phyloP scores from a whole-genome alignment of 2,797 vertebrate genomes.

The Phrynocephalus forsythii region DNA sequence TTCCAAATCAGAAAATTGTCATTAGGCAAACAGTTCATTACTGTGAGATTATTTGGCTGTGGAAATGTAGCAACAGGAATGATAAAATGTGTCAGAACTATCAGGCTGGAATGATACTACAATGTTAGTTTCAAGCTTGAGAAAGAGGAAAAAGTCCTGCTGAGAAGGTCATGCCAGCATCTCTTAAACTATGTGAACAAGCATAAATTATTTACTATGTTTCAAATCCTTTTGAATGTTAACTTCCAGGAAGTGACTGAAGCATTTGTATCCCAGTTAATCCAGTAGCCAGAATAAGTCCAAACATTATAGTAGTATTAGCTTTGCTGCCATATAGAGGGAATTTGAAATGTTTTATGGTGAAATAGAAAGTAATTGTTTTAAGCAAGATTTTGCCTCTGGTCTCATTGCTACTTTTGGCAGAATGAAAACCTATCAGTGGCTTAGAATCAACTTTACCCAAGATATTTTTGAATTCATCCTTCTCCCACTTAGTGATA shows the following conservation, averaged over 20 bases:
- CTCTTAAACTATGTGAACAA: slow-evolving; percentile 31
- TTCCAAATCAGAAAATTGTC: slow-evolving; percentile 34
- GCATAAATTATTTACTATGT: slow-evolving; percentile 39
- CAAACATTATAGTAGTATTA: slow-evolving; percentile 5
- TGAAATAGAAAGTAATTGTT: neutral
- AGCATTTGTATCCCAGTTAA: slow-evolving; percentile 35
- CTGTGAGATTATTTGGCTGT: slow-evolving; percentile 2
- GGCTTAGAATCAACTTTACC: neutral
- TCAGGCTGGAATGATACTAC: slow-evolving; percentile 24
- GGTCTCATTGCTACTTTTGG: neutral
- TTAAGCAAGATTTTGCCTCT: neutral
- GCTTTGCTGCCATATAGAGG: neutral
- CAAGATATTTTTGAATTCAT: neutral
- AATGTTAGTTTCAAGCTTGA: slow-evolving; percentile 29
- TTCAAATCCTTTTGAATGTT: slow-evolving; percentile 36
- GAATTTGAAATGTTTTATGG: neutral
- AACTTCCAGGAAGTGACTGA: slow-evolving; percentile 28
- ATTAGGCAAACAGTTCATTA: slow-evolving; percentile 5
- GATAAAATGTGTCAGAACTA: slow-evolving; percentile 25
- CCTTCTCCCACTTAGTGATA: neutral
- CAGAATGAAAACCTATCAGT: neutral
- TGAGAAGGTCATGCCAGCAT: slow-evolving; percentile 19
- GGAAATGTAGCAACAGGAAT: slow-evolving; percentile 25
- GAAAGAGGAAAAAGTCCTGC: slow-evolving; percentile 29
- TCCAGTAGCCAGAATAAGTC: slow-evolving; percentile 29